Conservation (phyloP, 2,888 invertebrate species). For the Minunthozetes semirufus region DNA sequence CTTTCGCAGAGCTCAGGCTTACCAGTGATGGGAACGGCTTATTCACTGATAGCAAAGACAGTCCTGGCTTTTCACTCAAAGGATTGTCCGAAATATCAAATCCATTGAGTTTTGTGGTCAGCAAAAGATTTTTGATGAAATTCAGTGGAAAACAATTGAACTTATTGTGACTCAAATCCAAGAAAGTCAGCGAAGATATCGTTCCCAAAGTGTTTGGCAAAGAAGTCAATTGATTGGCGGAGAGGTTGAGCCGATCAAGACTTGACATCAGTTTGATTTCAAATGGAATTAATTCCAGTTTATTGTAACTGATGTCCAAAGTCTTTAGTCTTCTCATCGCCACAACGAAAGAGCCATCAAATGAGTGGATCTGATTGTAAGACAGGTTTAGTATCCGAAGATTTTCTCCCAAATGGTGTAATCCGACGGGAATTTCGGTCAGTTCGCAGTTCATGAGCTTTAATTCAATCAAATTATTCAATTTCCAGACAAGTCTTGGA, state of each 20-base stretch:
- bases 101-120: background rate
- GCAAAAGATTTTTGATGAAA: background rate
- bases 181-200: conserved; percentile 57
- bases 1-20: background rate
- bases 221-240: conserved; percentile 61
- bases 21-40: background rate
- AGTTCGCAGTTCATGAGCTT: conserved; percentile 42
- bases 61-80: background rate
- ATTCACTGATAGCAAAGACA: background rate
- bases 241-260: conserved; percentile 61
- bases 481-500: conserved; percentile 29
- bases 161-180: conserved; percentile 60
- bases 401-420: conserved; percentile 53
- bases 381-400: conserved; percentile 28
- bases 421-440: conserved; percentile 64
- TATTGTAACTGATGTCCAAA: conserved; percentile 21
- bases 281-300: background rate
- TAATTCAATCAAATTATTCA: conserved; percentile 18
- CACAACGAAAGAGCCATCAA: background rate
- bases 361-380: background rate
- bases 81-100: conserved; percentile 30
- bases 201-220: conserved; percentile 63
- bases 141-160: conserved; percentile 53
- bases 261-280: conserved; percentile 49
- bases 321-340: conserved; percentile 5